These are phyloP conservation scores for Tachina lurida DNA, from an alignment of 2,888 invertebrate genomes.

Conservation along the genomic window DNA sequence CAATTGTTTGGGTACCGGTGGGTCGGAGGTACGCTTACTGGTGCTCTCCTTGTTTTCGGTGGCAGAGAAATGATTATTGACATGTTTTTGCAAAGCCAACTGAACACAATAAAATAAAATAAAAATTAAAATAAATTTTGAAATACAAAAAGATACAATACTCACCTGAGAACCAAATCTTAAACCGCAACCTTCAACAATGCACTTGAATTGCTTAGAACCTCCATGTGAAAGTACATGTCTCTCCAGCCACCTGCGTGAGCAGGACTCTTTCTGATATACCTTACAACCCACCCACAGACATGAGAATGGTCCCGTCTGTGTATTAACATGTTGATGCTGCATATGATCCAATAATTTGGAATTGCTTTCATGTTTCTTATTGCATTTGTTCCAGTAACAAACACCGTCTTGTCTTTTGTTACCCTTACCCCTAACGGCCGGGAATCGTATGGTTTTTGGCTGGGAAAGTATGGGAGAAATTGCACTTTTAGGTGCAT, in stretches of 20 bases:
- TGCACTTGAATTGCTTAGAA: constrained; percentile 97
- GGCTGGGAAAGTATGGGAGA: constrained; percentile 92
- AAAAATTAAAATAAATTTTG: constrained; percentile 13
- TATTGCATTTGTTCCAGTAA: constrained; percentile 92
- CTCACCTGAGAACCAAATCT: constrained; percentile 93
- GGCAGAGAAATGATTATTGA: constrained; percentile 93
- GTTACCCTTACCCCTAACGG: constrained; percentile 82
- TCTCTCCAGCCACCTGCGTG: constrained; percentile 95
- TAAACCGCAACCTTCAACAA: constrained; percentile 96
- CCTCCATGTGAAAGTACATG: constrained; percentile 96
- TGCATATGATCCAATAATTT: constrained; percentile 94
- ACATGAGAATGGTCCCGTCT: constrained; percentile 94
- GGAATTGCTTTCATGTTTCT: constrained; percentile 90
- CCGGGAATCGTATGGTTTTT: constrained; percentile 92
- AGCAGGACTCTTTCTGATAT: constrained; percentile 95
- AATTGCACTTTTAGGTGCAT: constrained; percentile 83
- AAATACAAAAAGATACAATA: constrained; percentile 51
- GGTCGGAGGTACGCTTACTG: constrained; percentile 89
- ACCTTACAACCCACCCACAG: constrained; percentile 98
- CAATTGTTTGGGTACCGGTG: constrained; percentile 90
- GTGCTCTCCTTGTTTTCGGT: constrained; percentile 84
- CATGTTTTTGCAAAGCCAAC: constrained; percentile 93
- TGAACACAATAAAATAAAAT: constrained; percentile 68
- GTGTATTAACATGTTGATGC: constrained; percentile 92
- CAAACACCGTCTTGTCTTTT: constrained; percentile 85